Percentiles rank a stretch among this genome's conserved stretches.
Evolutionary conservation across 2,113 vertebrate genomes (phyloP).

Genomic region (Anguilla japonica): DNA sequence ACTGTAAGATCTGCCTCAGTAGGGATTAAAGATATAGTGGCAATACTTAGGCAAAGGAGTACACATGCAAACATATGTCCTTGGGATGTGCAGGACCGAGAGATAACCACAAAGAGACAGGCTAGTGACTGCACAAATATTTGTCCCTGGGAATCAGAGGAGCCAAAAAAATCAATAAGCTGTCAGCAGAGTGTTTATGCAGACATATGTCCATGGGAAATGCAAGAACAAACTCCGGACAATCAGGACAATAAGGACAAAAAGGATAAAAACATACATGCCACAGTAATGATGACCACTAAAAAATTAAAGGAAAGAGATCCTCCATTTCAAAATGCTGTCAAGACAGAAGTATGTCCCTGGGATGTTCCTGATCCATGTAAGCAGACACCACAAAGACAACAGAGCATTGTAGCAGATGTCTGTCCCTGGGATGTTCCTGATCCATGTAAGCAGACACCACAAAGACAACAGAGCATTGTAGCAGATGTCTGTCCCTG

Average conservation of each 20-base stretch:
- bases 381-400: background rate
- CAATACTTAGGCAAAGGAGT: background rate
- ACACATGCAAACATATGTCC: background rate
- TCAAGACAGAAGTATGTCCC: conserved; percentile 41
- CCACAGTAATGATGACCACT: background rate
- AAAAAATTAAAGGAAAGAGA: background rate
- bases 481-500: conserved; percentile 44
- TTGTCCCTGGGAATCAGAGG: conserved; percentile 51
- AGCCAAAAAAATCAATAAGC: conserved; percentile 49
- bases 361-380: conserved; percentile 38
- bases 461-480: background rate
- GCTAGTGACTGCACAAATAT: background rate
- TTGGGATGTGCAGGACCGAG: background rate
- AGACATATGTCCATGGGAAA: conserved; percentile 53
- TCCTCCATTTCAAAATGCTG: background rate
- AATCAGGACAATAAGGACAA: conserved; percentile 39
- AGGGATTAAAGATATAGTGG: background rate
- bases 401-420: conserved; percentile 24
- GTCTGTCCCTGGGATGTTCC: conserved; percentile 54
- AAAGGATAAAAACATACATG: background rate
- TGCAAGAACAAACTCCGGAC: background rate
- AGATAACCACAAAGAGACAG: background rate
- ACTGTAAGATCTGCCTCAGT: background rate
- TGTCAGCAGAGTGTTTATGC: conserved; percentile 46
- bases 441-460: conserved; percentile 3